Percentiles rank a stretch among this genome's conserved stretches.
These are phyloP conservation scores for Diglossa cyanea DNA, from an alignment of 2,797 vertebrate genomes.

Conservation along the genomic window DNA sequence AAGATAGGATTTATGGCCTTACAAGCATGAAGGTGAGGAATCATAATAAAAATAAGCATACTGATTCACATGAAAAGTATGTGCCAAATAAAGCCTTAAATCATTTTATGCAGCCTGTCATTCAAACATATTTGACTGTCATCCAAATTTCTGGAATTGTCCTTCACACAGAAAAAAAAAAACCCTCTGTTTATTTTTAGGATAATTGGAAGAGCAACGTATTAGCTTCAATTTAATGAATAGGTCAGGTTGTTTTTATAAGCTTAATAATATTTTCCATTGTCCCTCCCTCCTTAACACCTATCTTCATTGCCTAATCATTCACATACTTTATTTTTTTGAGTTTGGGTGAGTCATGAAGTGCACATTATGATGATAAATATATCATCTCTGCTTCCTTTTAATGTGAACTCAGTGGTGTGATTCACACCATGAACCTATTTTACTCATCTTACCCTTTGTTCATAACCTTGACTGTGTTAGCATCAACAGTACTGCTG, in stretches of 20 bases:
- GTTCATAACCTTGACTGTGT: slow-evolving; percentile 1
- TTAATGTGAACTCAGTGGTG: background rate
- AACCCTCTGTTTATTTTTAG: slow-evolving; percentile 9
- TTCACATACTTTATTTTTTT: slow-evolving; percentile 42
- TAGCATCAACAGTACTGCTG: background rate
- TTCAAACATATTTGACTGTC: slow-evolving; percentile 31
- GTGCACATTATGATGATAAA: slow-evolving; percentile 1
- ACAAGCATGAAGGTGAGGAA: slow-evolving; percentile 7
- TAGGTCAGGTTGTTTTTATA: slow-evolving; percentile 28
- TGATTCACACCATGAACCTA: slow-evolving; percentile 12
- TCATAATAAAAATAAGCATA: slow-evolving; percentile 21
- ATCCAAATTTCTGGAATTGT: slow-evolving; percentile 37
- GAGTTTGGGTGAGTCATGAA: slow-evolving; percentile 18
- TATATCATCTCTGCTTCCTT: slow-evolving; percentile 39
- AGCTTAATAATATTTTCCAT: slow-evolving; percentile 42
- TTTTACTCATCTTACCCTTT: slow-evolving; percentile 18
- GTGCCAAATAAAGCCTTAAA: slow-evolving; percentile 49
- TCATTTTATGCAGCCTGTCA: slow-evolving; percentile 28
- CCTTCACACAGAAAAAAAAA: background rate
- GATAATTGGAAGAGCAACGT: slow-evolving; percentile 19
- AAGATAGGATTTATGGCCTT: background rate
- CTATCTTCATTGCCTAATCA: slow-evolving; percentile 22
- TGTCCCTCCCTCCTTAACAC: slow-evolving; percentile 13
- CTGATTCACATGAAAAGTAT: slow-evolving; percentile 39
- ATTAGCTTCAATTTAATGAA: slow-evolving; percentile 38